These are phyloP conservation scores for Astyanax mexicanus DNA, from an alignment of 2,797 vertebrate genomes.

Conservation along the genomic window DNA sequence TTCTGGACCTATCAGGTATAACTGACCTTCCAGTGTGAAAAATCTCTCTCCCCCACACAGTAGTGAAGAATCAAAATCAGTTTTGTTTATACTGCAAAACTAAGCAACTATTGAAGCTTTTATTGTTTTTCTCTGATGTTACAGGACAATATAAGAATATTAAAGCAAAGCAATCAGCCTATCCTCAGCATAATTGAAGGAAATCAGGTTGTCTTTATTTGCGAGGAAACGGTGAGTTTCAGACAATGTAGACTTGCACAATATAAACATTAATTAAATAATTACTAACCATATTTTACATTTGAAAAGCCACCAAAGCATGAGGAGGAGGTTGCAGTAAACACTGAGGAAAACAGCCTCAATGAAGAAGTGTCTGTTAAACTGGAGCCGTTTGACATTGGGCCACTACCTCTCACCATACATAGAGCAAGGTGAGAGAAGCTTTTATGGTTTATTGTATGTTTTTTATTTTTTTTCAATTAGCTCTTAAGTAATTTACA, in stretches of 20 bases:
- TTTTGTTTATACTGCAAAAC: neutral
- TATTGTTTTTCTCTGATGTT: constrained; percentile 51
- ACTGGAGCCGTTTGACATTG: constrained; percentile 64
- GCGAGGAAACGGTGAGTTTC: constrained; percentile 87
- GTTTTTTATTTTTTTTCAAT: neutral
- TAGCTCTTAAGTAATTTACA: no score
- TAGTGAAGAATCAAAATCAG: neutral
- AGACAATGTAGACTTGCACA: neutral
- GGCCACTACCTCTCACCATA: constrained; percentile 80
- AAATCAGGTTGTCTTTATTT: constrained; percentile 75
- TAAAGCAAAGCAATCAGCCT: constrained; percentile 63
- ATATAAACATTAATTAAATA: neutral
- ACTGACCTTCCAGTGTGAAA: no score
- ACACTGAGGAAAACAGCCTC: constrained; percentile 60
- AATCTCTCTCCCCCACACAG: neutral
- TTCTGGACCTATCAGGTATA: constrained; percentile 68
- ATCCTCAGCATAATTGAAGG: constrained; percentile 76
- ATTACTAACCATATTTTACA: neutral
- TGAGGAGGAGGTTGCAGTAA: constrained; percentile 64
- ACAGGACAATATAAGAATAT: constrained; percentile 74
- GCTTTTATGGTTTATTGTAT: neutral
- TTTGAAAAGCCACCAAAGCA: constrained; percentile 36
- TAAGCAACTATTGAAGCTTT: neutral
- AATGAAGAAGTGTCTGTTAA: constrained; percentile 38
- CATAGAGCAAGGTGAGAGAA: constrained; percentile 86